Base-by-base conservation (phyloP, 2,888 invertebrate species). In the Sepioteuthis lessoniana region DNA sequence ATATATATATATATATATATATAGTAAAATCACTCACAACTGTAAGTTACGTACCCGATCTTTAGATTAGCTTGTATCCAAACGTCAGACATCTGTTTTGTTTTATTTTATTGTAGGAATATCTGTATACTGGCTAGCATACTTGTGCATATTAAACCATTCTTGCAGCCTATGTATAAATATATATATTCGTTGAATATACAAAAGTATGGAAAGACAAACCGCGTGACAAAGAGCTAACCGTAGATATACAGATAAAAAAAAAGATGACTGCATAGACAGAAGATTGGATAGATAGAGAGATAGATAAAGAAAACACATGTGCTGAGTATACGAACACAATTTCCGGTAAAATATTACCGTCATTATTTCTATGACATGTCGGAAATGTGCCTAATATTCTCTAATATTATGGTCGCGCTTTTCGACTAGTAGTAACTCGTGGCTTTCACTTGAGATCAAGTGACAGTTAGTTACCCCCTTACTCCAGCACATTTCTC, bases 251-350 rank as follows among this genome's bases (percentile, higher is more conserved):
- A 55, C 5, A 55, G 55, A 55, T 25, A 21, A 0, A 55, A 91
- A 91, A 21, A 91, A 38, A 91, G 91, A 91, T 38, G 38, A 38
- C 38, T 38, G 25, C 38, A 91, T 91, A 91, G 91, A n/a, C n/a
- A n/a, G n/a, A n/a, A n/a, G n/a, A n/a, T n/a, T n/a, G n/a, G n/a
- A 91, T 91, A 38, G 91, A 91, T 91, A 91, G 91, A 91, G 42
- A 91, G 42, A 42, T 91, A 91, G 91, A 91, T 91, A 91, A 28
- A 91, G 28, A 91, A 42, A 42, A 28, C 1, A 38, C 91, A 38
- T 91, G 91, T 42, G n/a, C 13, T n/a, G n/a, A n/a, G 13, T n/a
- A 35, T n/a, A 8, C 13, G 19, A n/a, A n/a, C 76, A 76, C 25
- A 21, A 55, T 55, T 55, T 55, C 47, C 47, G 47, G 47, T 47